Evolutionary conservation across 2,888 invertebrate species (phyloP).

Genomic region (Hydrotaea cyrtoneurina): DNA sequence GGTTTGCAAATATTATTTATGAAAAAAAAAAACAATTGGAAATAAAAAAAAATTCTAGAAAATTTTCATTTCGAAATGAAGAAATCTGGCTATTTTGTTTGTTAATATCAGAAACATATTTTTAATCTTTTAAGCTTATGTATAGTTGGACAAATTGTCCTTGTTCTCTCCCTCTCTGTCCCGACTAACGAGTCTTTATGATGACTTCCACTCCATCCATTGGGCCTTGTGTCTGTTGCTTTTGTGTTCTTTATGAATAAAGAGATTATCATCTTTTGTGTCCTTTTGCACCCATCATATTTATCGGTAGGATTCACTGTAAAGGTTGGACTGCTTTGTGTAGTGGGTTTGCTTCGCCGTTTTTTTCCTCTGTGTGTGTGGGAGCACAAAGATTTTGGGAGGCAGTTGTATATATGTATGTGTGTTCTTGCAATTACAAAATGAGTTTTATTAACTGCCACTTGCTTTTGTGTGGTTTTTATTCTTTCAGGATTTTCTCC

Average conservation of each 20-base stretch:
- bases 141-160: slow-evolving; percentile 13
- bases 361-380: not conserved
- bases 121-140: slow-evolving; percentile 8
- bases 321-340: slow-evolving; percentile 9
- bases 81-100: not conserved
- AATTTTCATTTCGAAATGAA: slow-evolving; percentile 2
- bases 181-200: not conserved
- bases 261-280: slow-evolving; percentile 59
- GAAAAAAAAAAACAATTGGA: too few relatives aligned
- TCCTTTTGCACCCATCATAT: slow-evolving; percentile 31
- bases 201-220: not conserved
- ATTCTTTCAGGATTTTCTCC: slow-evolving; percentile 28
- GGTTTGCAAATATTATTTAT: too few relatives aligned
- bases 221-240: not conserved
- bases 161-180: not conserved
- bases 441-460: slow-evolving; percentile 67
- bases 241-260: slow-evolving; percentile 48
- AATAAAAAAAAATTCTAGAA: not conserved
- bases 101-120: slow-evolving; percentile 2
- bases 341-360: slow-evolving; percentile 11
- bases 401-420: slow-evolving; percentile 20
- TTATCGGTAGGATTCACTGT: slow-evolving; percentile 10
- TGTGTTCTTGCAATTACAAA: slow-evolving; percentile 61
- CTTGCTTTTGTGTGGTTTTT: slow-evolving; percentile 58
- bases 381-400: not conserved